Conservation (phyloP, 2,888 invertebrate genomes). For the Ametastegia equiseti region DNA sequence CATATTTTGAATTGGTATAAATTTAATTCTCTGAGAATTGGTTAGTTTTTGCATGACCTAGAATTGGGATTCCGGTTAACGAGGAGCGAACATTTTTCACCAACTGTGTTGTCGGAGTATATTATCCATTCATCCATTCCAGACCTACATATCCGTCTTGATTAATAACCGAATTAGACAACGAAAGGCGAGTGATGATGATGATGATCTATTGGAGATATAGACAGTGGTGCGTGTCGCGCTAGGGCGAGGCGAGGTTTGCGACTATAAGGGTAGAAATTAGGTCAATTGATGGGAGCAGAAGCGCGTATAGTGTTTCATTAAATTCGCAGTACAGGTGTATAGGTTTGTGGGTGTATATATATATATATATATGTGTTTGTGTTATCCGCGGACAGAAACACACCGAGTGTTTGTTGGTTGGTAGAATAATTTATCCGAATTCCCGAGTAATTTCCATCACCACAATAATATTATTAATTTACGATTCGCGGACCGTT, state of each 20-base stretch:
- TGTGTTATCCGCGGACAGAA: no score
- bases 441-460: conserved; percentile 45
- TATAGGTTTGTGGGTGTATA: neutral
- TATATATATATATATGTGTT: neutral
- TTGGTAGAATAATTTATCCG: neutral
- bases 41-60: no score
- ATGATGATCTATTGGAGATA: neutral
- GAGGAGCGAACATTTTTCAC: neutral
- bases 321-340: neutral
- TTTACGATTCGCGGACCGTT: conserved; percentile 21
- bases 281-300: conserved; percentile 65
- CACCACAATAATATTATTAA: conserved; percentile 40
- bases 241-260: conserved; percentile 42
- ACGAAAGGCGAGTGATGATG: neutral
- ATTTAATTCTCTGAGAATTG: no score
- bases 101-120: neutral
- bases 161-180: neutral
- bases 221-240: neutral
- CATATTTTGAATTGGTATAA: no score
- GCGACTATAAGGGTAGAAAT: conserved; percentile 58
- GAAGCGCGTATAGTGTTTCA: neutral
- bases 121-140: neutral
- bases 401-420: neutral
- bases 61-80: no score
- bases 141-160: neutral